Evolutionary conservation across 2,888 invertebrate species (phyloP).

Genomic region (Chrysopilus asiliformis): DNA sequence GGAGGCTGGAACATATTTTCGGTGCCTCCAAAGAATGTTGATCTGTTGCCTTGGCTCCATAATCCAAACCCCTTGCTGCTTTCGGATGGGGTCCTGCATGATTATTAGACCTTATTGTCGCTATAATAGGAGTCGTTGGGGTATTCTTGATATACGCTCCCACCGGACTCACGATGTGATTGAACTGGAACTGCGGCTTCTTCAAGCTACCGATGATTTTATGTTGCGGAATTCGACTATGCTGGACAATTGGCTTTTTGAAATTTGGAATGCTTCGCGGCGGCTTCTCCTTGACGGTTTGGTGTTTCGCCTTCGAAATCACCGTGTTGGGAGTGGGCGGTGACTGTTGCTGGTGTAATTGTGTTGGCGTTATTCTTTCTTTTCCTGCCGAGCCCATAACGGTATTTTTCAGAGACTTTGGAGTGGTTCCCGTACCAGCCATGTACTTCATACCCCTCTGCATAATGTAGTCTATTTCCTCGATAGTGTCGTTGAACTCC

Average conservation of each 20-base stretch:
- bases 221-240: neutral
- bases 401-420: slow-evolving; percentile 5
- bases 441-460: slow-evolving; percentile 30
- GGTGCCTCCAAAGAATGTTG: too few species aligned
- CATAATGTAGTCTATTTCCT: slow-evolving; percentile 36
- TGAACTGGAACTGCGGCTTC: slow-evolving; percentile 19
- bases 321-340: slow-evolving; percentile 15
- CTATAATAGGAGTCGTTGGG: slow-evolving; percentile 28
- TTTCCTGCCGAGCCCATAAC: neutral
- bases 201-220: slow-evolving; percentile 19
- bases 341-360: neutral
- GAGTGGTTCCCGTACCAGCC: slow-evolving; percentile 7
- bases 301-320: slow-evolving; percentile 11
- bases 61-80: slow-evolving; percentile 19
- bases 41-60: slow-evolving; percentile 1
- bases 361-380: slow-evolving; percentile 4
- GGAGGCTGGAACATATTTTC: slow-evolving; percentile 17
- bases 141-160: slow-evolving; percentile 35
- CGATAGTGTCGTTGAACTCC: slow-evolving; percentile 35
- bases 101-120: slow-evolving; percentile 22
- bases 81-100: slow-evolving; percentile 13
- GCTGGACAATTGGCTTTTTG: neutral
- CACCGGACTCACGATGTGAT: slow-evolving; percentile 34
- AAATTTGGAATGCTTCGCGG: slow-evolving; percentile 14
- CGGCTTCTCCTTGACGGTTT: slow-evolving; percentile 16